Conservation (phyloP, 2,113 vertebrate species). For the Engraulis encrasicolus region DNA sequence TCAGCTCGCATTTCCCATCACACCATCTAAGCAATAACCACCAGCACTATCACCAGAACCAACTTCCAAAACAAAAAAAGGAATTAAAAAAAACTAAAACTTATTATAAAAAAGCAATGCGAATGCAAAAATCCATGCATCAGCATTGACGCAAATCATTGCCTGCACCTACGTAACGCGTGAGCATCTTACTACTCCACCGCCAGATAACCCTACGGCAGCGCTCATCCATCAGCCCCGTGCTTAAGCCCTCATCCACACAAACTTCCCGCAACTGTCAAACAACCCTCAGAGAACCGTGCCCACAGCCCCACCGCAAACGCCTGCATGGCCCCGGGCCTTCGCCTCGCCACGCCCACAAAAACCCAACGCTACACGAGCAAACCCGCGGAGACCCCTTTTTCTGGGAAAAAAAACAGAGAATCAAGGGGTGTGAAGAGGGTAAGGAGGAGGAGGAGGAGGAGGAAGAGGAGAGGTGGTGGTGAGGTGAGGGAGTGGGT, state of each 20-base stretch:
- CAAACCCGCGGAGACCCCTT: conserved; percentile 2
- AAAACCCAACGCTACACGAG: conserved; percentile 25
- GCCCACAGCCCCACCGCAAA: neutral
- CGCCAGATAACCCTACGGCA: neutral
- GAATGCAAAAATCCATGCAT: too few relatives aligned
- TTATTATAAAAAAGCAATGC: too few relatives aligned
- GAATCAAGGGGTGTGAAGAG: conserved; percentile 16
- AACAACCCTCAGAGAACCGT: conserved; percentile 12
- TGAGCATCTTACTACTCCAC: too few relatives aligned
- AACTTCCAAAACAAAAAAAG: neutral
- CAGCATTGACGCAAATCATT: neutral
- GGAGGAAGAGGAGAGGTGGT: neutral
- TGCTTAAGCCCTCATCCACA: neutral
- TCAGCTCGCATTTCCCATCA: neutral
- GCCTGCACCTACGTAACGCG: neutral
- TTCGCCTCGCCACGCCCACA: neutral
- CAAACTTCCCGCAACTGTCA: conserved; percentile 1
- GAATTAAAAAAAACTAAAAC: too few relatives aligned
- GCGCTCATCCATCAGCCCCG: neutral
- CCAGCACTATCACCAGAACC: neutral
- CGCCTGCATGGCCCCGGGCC: neutral
- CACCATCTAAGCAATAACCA: neutral
- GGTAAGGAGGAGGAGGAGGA: neutral
- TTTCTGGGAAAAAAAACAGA: too few relatives aligned
- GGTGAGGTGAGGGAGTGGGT: neutral